Evolutionary conservation across 2,113 vertebrate species (phyloP), one percentile per base, ranked within the genome.

Genomic region (Meleagris gallopavo): DNA sequence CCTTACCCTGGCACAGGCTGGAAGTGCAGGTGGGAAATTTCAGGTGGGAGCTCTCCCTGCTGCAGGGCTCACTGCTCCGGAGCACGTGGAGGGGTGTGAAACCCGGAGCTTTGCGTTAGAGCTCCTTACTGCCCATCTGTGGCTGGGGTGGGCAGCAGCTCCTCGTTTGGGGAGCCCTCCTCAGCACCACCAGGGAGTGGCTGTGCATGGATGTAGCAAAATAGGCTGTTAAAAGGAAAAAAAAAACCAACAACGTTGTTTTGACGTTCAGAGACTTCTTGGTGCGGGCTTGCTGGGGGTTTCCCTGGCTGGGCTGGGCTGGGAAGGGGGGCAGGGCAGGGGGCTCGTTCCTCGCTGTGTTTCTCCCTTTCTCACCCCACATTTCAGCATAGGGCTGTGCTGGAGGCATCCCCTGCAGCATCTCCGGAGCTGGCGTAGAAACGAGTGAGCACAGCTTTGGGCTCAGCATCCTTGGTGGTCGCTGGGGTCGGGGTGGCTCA

Each of bases 131-230:
- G 5, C 5, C 4, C 2, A 1, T 1, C 54, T 70, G 27, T 4
- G 18, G 8, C 7, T 43, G 34, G 34, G 55, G 34, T 21, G 62
- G n/a, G 38, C 8, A 3, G 54, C 45, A 40, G 38, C 62, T 32
- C 20, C n/a, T 60, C 11, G 8, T 32, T 32, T 18, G n/a, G 65
- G 43, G 30, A 22, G 18, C 12, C 19, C 55, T 50, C 38, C 6
- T 2, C 2, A 15, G 3, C 15, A 3, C 16, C 60, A 12, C n/a
- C 0, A 2, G 25, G 40, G 17, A 1, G 6, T 43, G 19, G 2
- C 36, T 36, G 20, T 20, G 43, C 0, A 3, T 14, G 46, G 16
- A 18, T 5, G 45, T 9, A 3, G 13, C 13, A 3, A 48, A 40
- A 40, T 13, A 29, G 11, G n/a, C 20, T 27, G 22, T 14, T 45